Conservation (phyloP, 1,140 invertebrate species). For the Periplaneta americana region DNA sequence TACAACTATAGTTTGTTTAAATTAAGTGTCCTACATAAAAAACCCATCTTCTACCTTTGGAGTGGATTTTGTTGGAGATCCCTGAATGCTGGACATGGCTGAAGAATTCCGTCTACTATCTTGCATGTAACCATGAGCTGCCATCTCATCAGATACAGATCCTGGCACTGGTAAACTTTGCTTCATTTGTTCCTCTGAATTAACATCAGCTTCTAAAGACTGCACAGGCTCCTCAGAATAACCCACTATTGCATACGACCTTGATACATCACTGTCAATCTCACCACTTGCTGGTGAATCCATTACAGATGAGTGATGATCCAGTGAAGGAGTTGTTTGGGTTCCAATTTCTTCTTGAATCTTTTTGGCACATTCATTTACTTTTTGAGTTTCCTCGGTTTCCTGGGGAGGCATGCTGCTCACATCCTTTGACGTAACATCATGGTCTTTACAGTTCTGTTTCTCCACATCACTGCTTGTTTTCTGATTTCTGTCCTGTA, state of each 20-base stretch:
- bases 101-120: slow-evolving; percentile 3
- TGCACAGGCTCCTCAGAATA: background rate
- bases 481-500: background rate
- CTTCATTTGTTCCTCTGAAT: background rate
- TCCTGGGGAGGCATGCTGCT: background rate
- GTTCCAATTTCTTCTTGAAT: background rate
- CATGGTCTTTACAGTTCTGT: background rate
- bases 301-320: background rate
- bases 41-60: slow-evolving; percentile 14
- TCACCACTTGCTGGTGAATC: background rate
- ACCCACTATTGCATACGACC: background rate
- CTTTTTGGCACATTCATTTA: background rate
- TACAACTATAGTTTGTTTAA: slow-evolving; percentile 12
- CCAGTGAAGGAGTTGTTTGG: background rate
- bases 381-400: background rate
- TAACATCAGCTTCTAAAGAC: background rate
- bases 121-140: background rate
- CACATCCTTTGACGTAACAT: no score
- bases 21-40: slow-evolving; percentile 17
- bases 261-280: background rate
- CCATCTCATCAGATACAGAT: background rate
- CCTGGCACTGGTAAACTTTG: background rate
- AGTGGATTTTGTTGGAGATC: slow-evolving; percentile 13
- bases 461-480: background rate
- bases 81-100: slow-evolving; percentile 12